A percentile compares a stretch with the other conserved stretches of the same genome.
Conservation (phyloP, 2,113 vertebrate genomes). For the Siniperca chuatsi region DNA sequence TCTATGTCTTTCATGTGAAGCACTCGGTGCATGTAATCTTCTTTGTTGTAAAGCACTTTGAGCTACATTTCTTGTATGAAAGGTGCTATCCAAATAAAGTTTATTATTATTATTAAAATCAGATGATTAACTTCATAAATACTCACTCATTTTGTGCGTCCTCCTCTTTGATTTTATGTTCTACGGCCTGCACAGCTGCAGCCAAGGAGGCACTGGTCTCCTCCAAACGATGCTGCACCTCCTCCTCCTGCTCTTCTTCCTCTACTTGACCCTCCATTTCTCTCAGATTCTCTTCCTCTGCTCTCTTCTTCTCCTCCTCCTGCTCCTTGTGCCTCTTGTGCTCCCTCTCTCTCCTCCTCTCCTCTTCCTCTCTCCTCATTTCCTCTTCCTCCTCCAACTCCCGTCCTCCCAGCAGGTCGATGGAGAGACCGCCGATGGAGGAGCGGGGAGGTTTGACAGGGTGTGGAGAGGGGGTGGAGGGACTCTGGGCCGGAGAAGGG, state of each 20-base stretch:
- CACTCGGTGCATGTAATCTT: no score
- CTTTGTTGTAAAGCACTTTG: no score
- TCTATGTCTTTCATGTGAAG: no score
- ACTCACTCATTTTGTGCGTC: constrained; percentile 89
- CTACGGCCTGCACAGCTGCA: constrained; percentile 92
- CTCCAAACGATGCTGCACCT: constrained; percentile 89
- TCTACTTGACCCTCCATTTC: constrained; percentile 53
- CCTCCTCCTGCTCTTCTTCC: constrained; percentile 69
- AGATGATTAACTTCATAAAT: neutral
- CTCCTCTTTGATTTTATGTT: constrained; percentile 94
- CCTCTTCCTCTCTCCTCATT: constrained; percentile 53
- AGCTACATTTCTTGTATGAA: no score
- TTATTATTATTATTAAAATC: neutral
- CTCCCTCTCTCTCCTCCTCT: constrained; percentile 51
- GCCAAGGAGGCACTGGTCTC: constrained; percentile 94
- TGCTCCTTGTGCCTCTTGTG: constrained; percentile 49
- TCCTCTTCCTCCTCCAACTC: constrained; percentile 78
- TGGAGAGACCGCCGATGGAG: constrained; percentile 88
- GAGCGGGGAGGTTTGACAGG: constrained; percentile 94
- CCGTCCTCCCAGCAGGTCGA: constrained; percentile 78
- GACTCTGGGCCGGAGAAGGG: constrained; percentile 81
- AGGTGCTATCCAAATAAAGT: no score
- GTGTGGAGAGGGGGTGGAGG: constrained; percentile 81
- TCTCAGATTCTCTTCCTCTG: constrained; percentile 25
- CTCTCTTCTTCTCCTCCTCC: constrained; percentile 50